phyloP scores from a whole-genome alignment of 2,888 invertebrate genomes.

The Drosophila neonasuta region DNA sequence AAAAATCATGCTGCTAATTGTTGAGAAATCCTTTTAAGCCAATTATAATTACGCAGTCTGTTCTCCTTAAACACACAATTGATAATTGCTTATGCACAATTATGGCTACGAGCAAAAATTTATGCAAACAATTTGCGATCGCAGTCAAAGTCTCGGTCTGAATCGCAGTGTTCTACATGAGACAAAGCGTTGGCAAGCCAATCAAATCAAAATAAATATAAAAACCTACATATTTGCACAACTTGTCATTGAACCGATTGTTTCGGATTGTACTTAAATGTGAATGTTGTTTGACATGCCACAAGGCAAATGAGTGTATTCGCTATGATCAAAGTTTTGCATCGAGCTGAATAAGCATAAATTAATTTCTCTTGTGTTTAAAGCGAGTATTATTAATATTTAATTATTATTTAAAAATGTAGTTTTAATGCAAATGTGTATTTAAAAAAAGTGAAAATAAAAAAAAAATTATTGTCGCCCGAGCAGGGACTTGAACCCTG shows the following conservation, averaged over 20 bases:
- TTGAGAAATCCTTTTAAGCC: constrained; percentile 69
- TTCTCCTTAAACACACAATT: constrained; percentile 38
- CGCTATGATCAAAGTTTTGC: constrained; percentile 6
- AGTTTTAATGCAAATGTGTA: no score
- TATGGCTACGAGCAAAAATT: constrained; percentile 61
- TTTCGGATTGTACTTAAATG: constrained; percentile 52
- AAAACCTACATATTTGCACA: constrained; percentile 56
- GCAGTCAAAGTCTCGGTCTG: neutral
- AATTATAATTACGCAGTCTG: constrained; percentile 47
- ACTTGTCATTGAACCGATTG: constrained; percentile 72
- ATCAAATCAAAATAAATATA: constrained; percentile 22
- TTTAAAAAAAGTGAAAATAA: neutral
- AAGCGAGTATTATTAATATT: no score
- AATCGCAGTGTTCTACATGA: constrained; percentile 26
- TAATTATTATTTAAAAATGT: no score
- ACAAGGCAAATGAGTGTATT: neutral
- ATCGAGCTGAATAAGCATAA: neutral
- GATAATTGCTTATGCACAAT: constrained; percentile 71
- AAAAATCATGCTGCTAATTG: constrained; percentile 71
- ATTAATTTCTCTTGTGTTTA: no score
- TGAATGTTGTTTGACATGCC: constrained; percentile 58
- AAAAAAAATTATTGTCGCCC: constrained; percentile 50
- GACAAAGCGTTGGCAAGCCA: constrained; percentile 18
- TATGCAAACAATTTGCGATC: constrained; percentile 59
- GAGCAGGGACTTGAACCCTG: constrained; percentile 83